Base-by-base conservation (phyloP, 2,888 invertebrate genomes). In the Drosophila neonasuta region DNA sequence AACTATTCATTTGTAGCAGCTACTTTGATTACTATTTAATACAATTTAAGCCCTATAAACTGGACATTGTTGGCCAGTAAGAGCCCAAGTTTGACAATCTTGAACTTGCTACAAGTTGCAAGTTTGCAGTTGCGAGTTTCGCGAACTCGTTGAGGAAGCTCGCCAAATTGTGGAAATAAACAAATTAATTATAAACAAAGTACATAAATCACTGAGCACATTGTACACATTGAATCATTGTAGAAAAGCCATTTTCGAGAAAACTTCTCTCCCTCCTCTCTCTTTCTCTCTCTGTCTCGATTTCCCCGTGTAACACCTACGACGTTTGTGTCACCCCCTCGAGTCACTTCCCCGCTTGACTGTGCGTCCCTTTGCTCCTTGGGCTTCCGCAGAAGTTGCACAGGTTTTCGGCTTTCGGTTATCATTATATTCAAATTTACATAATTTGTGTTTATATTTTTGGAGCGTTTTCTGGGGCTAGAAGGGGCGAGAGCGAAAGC, bases 381-480 rank as follows among this genome's bases (percentile, higher is more conserved):
- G 11, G 11, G 34, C n/a, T 51, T 39, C 13, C 50, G 36, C 13
- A 24, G 50, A 24, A 39, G 50, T 39, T 51, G 36, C 44, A 52
- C 57, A 49, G 57, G 61, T 63, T 68, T 63, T 29, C 29, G 9
- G 34, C 66, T 76, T 62, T 62, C 67, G 48, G 68, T 75, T 81
- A 85, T 80, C 80, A 81, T 85, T 81, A 85, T 81, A 82, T 82
- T 73, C 68, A 85, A 76, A 82, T 82, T 82, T 86, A 74, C 80
- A 82, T 86, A 83, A 83, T 82, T 80, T 86, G 70, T 71, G 70
- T 74, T 74, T 71, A 80, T 71, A 78, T 73, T 71, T 72, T 62
- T 62, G 63, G 48, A 45, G 36, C 34, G 39, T 13, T 65, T 55
- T 45, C 41, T n/a, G 49, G 41, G 15, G 42, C 3, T 32, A 9